Evolutionary conservation across 2,888 invertebrate species (phyloP), one percentile per base, ranked within the genome.

Genomic region (Hirudinaria manillensis): DNA sequence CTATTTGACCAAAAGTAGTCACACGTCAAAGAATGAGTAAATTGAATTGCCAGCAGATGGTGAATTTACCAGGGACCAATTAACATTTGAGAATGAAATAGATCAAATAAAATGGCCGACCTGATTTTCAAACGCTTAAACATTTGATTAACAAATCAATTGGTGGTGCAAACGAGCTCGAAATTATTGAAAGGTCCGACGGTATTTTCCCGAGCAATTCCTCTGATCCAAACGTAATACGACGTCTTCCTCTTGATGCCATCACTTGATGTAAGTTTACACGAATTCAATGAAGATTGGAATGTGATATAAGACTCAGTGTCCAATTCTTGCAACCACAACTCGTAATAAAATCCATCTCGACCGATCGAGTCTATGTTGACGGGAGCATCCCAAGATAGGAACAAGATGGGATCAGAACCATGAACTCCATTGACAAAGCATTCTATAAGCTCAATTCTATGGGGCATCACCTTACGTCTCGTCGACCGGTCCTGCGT

Each of bases 311-410:
- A 77, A 36, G 76, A 72, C 27, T 79, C 78, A 27, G 70, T 56
- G 16, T 75, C 75, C 4, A 53, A 70, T 45, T 81, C 78, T 56
- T 82, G 81, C 29, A 83, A 53, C 77, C 80, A 77, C 34, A 83
- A 78, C 75, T 82, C 81, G 78, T 82, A 83, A 10, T 78, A 74
- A n/a, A 82, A 36, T 13, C 29, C 29, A 13, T 61, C 61, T 27
- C 13, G 29, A 27, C 6, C 29, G 19, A 61, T 19, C 6, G 29
- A 61, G 16, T 78, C 68, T 0, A 80, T n/a, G 73, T 82, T 83
- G 81, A 82, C 81, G 0, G 83, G 82, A n/a, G 75, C 76, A 21
- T 76, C 74, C 82, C 82, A 83, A 10, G 76, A 67, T 13, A 83
- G 21, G 32, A 34, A 38, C 71, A 75, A 27, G 21, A n/a, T 24